These are phyloP conservation scores for Oryzias woworae DNA, from an alignment of 2,113 vertebrate genomes.

Conservation along the genomic window DNA sequence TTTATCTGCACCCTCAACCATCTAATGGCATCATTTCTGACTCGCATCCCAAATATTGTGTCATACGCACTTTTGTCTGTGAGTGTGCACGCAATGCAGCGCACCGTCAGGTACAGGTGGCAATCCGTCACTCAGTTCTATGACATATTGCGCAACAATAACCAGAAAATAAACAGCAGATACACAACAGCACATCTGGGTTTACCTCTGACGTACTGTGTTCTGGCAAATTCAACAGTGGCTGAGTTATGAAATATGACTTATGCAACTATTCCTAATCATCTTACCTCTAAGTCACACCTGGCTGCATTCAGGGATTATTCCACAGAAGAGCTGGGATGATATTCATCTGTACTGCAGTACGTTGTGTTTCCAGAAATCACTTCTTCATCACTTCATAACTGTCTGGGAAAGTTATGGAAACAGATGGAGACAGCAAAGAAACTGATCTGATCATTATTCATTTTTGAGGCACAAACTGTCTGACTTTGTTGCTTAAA, in stretches of 20 bases:
- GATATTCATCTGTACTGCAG: conserved; percentile 12
- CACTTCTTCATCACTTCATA: too few relatives aligned
- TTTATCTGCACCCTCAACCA: conserved; percentile 3
- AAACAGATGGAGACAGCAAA: neutral
- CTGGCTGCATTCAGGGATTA: conserved; percentile 45
- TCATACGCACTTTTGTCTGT: conserved; percentile 11
- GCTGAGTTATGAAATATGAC: conserved; percentile 39
- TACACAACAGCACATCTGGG: neutral
- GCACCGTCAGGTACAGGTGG: conserved; percentile 5
- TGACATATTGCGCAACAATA: conserved; percentile 50
- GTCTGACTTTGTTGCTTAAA: too few relatives aligned
- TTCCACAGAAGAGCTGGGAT: conserved; percentile 6
- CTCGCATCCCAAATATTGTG: neutral
- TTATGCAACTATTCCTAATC: conserved; percentile 52
- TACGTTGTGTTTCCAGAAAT: conserved; percentile 20
- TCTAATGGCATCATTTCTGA: conserved; percentile 23
- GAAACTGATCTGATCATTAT: too few relatives aligned
- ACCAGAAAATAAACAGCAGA: conserved; percentile 15
- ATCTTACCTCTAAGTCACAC: conserved; percentile 35
- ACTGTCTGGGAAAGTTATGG: conserved; percentile 2
- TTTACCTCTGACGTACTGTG: conserved; percentile 10
- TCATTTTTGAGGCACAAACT: too few relatives aligned
- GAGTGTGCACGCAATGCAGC: neutral
- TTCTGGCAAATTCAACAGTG: neutral
- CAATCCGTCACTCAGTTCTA: conserved; percentile 15